Evolutionary conservation across 2,113 vertebrate genomes (phyloP).

Genomic region (Peromyscus polionotus): DNA sequence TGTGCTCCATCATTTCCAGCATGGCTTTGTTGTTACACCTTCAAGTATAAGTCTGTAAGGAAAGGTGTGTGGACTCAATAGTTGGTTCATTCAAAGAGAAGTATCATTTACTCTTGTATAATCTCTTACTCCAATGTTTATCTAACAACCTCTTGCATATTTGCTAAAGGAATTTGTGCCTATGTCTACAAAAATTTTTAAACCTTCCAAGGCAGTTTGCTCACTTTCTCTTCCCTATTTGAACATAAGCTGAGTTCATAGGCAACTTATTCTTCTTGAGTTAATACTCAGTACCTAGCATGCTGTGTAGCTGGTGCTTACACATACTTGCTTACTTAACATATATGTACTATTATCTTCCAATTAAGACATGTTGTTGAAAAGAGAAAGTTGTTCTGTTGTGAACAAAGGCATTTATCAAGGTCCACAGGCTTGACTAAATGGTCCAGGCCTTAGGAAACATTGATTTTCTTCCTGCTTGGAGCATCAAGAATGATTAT

Average conservation of each 20-base stretch:
- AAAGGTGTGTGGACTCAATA: too few species aligned
- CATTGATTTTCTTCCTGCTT: conserved; percentile 46
- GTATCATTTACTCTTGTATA: not conserved
- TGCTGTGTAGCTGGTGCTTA: not conserved
- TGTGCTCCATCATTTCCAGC: not conserved
- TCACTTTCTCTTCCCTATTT: not conserved
- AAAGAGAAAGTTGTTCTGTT: not conserved
- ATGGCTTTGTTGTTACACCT: not conserved
- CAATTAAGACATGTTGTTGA: not conserved
- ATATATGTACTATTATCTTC: not conserved
- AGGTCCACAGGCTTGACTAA: conserved; percentile 38
- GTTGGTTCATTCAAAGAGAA: not conserved
- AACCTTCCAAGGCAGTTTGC: not conserved
- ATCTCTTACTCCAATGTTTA: not conserved
- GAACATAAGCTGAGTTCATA: not conserved
- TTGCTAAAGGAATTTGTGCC: not conserved
- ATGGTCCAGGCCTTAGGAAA: conserved; percentile 61
- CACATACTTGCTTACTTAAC: conserved; percentile 11
- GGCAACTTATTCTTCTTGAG: not conserved
- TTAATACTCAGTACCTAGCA: not conserved
- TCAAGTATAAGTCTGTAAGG: not conserved
- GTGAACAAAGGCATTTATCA: not conserved
- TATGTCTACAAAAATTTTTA: not conserved
- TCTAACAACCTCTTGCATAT: not conserved
- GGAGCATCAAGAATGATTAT: conserved; percentile 45